These are phyloP conservation scores for Austrolebias charrua DNA, from an alignment of 2,797 vertebrate genomes.

Conservation along the genomic window DNA sequence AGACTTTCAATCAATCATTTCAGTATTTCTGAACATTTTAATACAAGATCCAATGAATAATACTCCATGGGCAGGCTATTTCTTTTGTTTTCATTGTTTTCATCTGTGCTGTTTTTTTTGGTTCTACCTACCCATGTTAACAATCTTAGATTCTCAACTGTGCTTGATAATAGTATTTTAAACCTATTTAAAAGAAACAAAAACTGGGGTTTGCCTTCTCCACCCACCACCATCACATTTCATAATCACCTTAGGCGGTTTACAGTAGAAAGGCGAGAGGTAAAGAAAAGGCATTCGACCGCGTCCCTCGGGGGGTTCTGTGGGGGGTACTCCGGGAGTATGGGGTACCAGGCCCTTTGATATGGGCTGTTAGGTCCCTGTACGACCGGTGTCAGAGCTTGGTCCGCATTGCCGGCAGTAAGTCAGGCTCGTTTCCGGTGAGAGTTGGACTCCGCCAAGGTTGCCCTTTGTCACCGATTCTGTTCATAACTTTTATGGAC, in stretches of 20 bases:
- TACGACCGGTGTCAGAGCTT: no score
- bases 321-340: no score
- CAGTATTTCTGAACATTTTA: background rate
- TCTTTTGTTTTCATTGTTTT: constrained; percentile 25
- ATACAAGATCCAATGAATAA: background rate
- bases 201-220: constrained; percentile 53
- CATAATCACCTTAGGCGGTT: constrained; percentile 66
- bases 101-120: constrained; percentile 23
- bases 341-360: no score
- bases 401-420: no score
- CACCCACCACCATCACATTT: constrained; percentile 58
- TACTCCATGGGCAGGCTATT: background rate
- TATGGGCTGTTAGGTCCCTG: no score
- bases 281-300: constrained; percentile 33
- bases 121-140: constrained; percentile 17
- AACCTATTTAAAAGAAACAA: constrained; percentile 70
- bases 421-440: no score
- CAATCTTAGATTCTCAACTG: constrained; percentile 27
- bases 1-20: background rate
- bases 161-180: constrained; percentile 55
- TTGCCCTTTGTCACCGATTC: no score
- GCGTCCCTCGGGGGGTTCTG: no score
- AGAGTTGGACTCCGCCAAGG: no score
- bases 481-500: no score
- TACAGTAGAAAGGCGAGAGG: constrained; percentile 56